Evolutionary conservation across 2,797 vertebrate genomes (phyloP), one percentile per base, ranked within the genome.

Genomic region (Rhynchotus rufescens): DNA sequence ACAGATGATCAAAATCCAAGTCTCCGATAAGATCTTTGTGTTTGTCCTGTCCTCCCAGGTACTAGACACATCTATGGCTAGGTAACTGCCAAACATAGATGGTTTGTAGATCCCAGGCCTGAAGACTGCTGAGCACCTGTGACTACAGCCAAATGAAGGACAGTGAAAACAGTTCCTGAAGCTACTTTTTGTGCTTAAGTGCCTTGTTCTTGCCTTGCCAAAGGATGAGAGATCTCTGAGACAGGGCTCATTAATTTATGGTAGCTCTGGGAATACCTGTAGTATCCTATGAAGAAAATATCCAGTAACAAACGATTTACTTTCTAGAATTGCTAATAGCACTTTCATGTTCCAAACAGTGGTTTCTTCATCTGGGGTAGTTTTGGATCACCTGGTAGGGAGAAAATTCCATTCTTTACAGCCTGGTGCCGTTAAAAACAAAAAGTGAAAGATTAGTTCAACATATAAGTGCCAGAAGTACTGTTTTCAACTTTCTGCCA

Each of bases 401-500:
- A 82, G n/a, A 81, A 88, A 77, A 38, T 45, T 72, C 80, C 71
- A 57, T 19, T 78, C 82, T 77, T 86, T 76, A 42, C 42, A 76
- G 34, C 64, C 80, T 3, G 0, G 32, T 86, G 68, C 71, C 71
- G 57, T 72, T 71, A 69, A 85, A 90, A 96, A 79, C 28, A 87
- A 80, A 42, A 92, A 87, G 66, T 22, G 67, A 76, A 91, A 88
- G 44, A 59, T 79, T 79, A 89, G 61, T 49, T 72, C 74, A 87
- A 57, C 11, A 23, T 45, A 26, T 15, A 87, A 73, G 60, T 92
- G 82, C 93, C 86, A 92, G 89, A n/a, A 95, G 77, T 65, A 42
- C 88, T 89, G 56, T 84, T 89, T 74, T 94, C 47, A 76, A 71
- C 92, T 93, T 90, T 83, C 73, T 93, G 69, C n/a, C 69, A 20